phyloP scores from a whole-genome alignment of 2,888 invertebrate genomes.

The Calameuta idolon region DNA sequence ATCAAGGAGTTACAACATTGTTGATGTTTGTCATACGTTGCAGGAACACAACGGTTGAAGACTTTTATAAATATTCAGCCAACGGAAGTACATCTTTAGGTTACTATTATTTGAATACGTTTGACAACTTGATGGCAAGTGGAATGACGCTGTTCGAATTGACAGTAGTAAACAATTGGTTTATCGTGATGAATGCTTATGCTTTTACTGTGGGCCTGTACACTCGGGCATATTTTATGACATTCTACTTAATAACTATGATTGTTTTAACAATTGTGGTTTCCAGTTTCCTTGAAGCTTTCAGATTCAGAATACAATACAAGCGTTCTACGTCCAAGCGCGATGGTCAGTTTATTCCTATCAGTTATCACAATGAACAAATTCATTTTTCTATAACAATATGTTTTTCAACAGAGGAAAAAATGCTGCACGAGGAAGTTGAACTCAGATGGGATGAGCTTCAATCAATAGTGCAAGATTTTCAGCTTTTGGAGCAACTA shows the following conservation, averaged over 20 bases:
- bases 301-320: conserved; percentile 89
- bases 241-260: conserved; percentile 90
- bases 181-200: conserved; percentile 90
- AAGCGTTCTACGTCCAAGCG: conserved; percentile 83
- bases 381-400: conserved; percentile 18
- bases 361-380: conserved; percentile 27
- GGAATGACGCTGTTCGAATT: conserved; percentile 89
- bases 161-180: conserved; percentile 94
- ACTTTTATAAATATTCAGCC: conserved; percentile 80
- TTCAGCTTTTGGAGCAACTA: conserved; percentile 68
- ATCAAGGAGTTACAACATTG: conserved; percentile 6
- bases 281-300: conserved; percentile 89
- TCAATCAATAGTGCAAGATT: conserved; percentile 71
- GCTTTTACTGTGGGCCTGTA: conserved; percentile 78
- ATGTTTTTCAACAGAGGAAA: conserved; percentile 73
- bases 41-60: conserved; percentile 87
- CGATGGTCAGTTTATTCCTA: conserved; percentile 70
- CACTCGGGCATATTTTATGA: conserved; percentile 88
- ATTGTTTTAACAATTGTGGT: conserved; percentile 91
- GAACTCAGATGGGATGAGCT: conserved; percentile 79
- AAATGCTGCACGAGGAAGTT: conserved; percentile 81
- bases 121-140: conserved; percentile 81
- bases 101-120: conserved; percentile 90
- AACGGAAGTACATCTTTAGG: conserved; percentile 79
- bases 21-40: conserved; percentile 36